Evolutionary conservation across 2,113 vertebrate genomes (phyloP).

Genomic region (Cromileptes altivelis): DNA sequence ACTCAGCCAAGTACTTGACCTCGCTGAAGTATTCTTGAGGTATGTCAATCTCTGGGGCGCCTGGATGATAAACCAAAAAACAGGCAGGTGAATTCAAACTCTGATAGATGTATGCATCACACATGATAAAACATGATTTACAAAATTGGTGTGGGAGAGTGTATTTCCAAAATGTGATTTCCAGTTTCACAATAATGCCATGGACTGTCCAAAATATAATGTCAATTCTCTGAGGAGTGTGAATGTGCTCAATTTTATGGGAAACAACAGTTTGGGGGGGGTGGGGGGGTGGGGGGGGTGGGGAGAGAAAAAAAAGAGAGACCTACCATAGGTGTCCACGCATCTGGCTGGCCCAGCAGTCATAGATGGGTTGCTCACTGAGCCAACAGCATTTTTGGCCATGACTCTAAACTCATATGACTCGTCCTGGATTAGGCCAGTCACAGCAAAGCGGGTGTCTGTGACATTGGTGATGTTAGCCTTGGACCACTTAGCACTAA

Average conservation of each 20-base stretch:
- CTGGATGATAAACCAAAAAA: slow-evolving; percentile 73
- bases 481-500: slow-evolving; percentile 92
- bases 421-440: slow-evolving; percentile 92
- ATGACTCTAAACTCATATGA: slow-evolving; percentile 96
- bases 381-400: slow-evolving; percentile 96
- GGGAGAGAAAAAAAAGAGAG: not conserved
- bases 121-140: not conserved
- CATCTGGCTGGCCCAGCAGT: slow-evolving; percentile 93
- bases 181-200: not conserved
- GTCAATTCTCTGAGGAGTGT: not conserved
- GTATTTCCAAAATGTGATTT: not conserved
- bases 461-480: slow-evolving; percentile 93
- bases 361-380: slow-evolving; percentile 94
- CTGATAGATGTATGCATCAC: not conserved
- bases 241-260: not conserved
- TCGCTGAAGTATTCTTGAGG: slow-evolving; percentile 93
- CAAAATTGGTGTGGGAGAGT: not conserved
- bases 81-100: not conserved
- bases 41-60: slow-evolving; percentile 94
- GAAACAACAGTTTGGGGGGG: not conserved
- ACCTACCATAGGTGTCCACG: slow-evolving; percentile 93
- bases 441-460: slow-evolving; percentile 91
- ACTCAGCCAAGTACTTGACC: slow-evolving; percentile 92
- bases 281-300: too few species aligned
- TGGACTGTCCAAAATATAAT: not conserved